Conservation (phyloP, 2,113 vertebrate species). For the Amphilophus citrinellus region DNA sequence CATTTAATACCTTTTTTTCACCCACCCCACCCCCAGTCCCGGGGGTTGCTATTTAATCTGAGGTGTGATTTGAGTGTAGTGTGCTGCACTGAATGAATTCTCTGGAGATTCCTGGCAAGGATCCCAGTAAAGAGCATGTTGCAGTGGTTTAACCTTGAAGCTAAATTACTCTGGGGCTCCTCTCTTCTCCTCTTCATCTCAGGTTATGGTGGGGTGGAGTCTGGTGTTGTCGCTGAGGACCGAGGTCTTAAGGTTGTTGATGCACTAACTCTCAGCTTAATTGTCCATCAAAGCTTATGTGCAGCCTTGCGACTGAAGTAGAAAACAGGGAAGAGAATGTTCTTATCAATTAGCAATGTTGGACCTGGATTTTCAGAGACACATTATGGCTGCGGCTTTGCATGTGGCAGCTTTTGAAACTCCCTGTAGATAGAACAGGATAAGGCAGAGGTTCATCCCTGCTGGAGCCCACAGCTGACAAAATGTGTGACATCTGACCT, state of each 20-base stretch:
- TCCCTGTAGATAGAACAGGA: background rate
- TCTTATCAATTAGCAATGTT: background rate
- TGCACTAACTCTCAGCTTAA: background rate
- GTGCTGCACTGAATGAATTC: background rate
- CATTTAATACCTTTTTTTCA: constrained; percentile 21
- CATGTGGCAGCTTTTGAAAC: background rate
- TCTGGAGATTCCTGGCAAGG: constrained; percentile 5
- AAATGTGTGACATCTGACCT: background rate
- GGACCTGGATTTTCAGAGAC: background rate
- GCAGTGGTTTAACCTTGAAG: constrained; percentile 3
- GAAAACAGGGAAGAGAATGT: background rate
- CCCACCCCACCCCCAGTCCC: constrained; percentile 5
- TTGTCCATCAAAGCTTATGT: background rate
- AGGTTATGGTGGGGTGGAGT: background rate
- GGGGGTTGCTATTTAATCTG: constrained; percentile 32
- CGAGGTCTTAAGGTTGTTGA: background rate
- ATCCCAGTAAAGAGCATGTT: constrained; percentile 8
- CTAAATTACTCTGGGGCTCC: background rate
- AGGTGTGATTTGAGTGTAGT: constrained; percentile 20
- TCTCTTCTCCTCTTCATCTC: constrained; percentile 13
- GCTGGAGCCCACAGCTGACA: background rate
- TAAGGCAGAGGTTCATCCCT: constrained; percentile 15
- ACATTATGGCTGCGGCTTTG: background rate
- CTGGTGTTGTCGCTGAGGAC: background rate
- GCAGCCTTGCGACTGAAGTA: background rate